Evolutionary conservation across 2,113 vertebrate genomes (phyloP), one percentile per base, ranked within the genome.

Genomic region (Chroicocephalus ridibundus): DNA sequence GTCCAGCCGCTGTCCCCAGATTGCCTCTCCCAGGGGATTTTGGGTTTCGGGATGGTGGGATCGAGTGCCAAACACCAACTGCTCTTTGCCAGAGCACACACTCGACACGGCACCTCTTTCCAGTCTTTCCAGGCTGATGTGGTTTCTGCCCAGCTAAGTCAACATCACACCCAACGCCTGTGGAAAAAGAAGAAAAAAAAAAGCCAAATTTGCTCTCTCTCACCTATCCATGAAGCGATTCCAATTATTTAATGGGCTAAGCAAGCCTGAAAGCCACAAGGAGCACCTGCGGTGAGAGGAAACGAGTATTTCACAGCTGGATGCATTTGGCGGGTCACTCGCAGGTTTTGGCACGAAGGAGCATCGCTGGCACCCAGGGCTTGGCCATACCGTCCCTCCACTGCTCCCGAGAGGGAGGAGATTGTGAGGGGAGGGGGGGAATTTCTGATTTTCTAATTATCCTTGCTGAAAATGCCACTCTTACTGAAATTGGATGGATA

Each of bases 21-120:
- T 69, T 0, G 0, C n/a, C 76, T 86, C 0, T 0, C 17, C 13
- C 10, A 21, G 17, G 16, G 32, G 11, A 21, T 47, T 47, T 44
- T 8, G 77, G 29, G 2, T 15, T 88, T 79, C 5, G 54, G 64
- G 76, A 14, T 34, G 66, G 17, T 38, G 34, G 12, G 62, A 52
- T 32, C 0, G 6, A 61, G 49, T 18, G 26, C 36, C 71, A 38
- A 27, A 32, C 65, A 64, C 69, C 26, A 31, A 12, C 15, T 29
- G 10, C 44, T 51, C 34, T 89, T 69, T 29, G 46, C 31, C 55
- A 27, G 68, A 69, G 60, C 32, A 31, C 80, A 55, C n/a, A 11
- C 34, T 62, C 5, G 0, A 51, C 57, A 52, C 0, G 3, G 44
- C 20, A 24, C 5, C 2, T 2, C 49, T 46, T 88, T 46, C 55